Base-by-base conservation (phyloP, 2,797 vertebrate genomes). In the Chelon auratus region DNA sequence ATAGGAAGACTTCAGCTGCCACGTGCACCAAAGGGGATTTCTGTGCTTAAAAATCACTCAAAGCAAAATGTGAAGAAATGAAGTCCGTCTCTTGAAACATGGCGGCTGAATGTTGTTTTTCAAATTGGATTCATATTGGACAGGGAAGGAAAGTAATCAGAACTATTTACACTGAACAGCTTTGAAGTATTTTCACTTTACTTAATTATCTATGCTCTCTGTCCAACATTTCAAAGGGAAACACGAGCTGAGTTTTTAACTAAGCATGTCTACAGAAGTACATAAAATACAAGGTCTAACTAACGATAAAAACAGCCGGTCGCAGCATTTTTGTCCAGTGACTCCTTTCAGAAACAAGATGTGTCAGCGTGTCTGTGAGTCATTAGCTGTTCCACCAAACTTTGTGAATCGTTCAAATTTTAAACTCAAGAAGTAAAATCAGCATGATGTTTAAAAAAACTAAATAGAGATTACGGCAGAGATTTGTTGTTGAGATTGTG, bases 1-100 rank as follows among this genome's bases (percentile, higher is more conserved):
- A 91, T 87, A 62, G 86, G 68, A 69, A 70, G 42, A 72, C 58
- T 77, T 63, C 64, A 63, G 26, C 47, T 48, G 56, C 51, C 76
- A 63, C 83, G 82, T 63, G 76, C 63, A 62, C 74, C 13, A 48
- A 67, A 68, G 55, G 68, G 1, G 22, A 75, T 43, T 30, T 62
- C 30, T 53, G 57, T n/a, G 36, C 24, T 57, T 43, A 47, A 67
- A 62, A 69, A 53, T 72, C 54, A 45, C 58, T 45, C 51, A 53
- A 30, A 26, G 43, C 10, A 50, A 36, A 33, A 58, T 8, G 2
- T 12, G 20, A 45, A 66, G 26, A 59, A 24, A 43, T 14, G n/a
- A 22, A 65, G 36, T 42, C 4, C 2, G 8, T 20, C 48, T 57
- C 14, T 53, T 1, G 0, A 54, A 33, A 47, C 20, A 9, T 3